Percentiles rank a stretch among this genome's conserved stretches.
Conservation (phyloP, 2,888 invertebrate genomes). For the Acanthosepion lycidas region DNA sequence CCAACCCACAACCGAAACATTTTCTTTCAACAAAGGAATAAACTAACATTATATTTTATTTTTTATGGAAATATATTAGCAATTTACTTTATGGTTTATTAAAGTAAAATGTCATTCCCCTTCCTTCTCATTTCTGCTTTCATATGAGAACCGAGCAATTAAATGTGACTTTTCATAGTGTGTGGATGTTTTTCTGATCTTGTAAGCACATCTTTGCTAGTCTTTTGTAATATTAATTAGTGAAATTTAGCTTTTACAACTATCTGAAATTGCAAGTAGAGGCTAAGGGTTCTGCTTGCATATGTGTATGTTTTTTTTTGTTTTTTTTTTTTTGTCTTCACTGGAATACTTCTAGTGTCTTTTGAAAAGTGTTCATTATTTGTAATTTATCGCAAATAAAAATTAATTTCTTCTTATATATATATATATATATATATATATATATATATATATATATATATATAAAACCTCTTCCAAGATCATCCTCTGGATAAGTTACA, state of each 20-base stretch:
- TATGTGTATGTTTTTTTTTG: too few species aligned
- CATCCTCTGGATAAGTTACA: too few species aligned
- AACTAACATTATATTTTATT: background rate
- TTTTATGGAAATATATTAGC: background rate
- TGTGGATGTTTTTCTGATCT: background rate
- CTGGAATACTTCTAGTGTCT: too few species aligned
- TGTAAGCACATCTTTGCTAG: constrained; percentile 33
- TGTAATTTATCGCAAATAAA: too few species aligned
- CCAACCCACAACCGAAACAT: background rate
- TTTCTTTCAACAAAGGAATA: too few species aligned
- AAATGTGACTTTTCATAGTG: background rate
- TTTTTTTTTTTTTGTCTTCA: too few species aligned
- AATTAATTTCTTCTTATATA: too few species aligned
- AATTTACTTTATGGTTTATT: constrained; percentile 33
- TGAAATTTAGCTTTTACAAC: background rate
- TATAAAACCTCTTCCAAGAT: too few species aligned
- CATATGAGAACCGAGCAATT: background rate
- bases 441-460: too few species aligned
- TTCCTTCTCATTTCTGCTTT: background rate
- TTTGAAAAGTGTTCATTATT: too few species aligned
- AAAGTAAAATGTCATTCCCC: background rate
- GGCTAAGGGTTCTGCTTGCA: too few species aligned
- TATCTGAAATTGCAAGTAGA: background rate
- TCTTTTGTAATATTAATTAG: background rate
- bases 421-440: too few species aligned